Conservation (phyloP, 2,113 vertebrate genomes). For the Mus pahari region DNA sequence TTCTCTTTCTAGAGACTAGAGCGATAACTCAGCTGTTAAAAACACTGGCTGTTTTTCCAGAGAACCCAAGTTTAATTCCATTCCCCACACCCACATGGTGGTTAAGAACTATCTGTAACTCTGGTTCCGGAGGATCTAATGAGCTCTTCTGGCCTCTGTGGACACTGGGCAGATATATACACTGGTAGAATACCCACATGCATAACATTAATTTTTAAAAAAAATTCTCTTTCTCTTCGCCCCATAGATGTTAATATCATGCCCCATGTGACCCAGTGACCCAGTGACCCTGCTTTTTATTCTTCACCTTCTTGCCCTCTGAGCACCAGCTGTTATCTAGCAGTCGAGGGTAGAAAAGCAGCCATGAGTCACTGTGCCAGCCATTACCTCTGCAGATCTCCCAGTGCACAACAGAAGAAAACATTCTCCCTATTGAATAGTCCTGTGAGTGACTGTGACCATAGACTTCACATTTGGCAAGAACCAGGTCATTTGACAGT, state of each 20-base stretch:
- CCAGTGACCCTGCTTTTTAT: neutral
- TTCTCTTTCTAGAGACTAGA: neutral
- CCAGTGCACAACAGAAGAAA: neutral
- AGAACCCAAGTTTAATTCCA: neutral
- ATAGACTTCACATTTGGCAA: neutral
- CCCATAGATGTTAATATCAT: neutral
- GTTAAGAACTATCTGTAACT: neutral
- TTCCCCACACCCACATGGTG: neutral
- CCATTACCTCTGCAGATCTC: neutral
- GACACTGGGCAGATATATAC: neutral
- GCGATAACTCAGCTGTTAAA: neutral
- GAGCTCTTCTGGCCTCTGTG: neutral
- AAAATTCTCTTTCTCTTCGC: neutral
- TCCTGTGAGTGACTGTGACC: neutral
- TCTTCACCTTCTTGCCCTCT: neutral
- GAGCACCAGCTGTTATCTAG: neutral
- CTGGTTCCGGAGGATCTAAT: neutral
- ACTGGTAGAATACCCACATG: neutral
- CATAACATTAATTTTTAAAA: neutral
- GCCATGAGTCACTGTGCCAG: neutral
- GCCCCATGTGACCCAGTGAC: neutral
- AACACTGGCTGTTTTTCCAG: neutral
- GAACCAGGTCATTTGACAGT: neutral
- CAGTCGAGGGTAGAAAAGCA: neutral
- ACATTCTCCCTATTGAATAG: neutral